Evolutionary conservation across 2,888 invertebrate species (phyloP), one percentile per base, ranked within the genome.

Genomic region (Pachymerium ferrugineum): DNA sequence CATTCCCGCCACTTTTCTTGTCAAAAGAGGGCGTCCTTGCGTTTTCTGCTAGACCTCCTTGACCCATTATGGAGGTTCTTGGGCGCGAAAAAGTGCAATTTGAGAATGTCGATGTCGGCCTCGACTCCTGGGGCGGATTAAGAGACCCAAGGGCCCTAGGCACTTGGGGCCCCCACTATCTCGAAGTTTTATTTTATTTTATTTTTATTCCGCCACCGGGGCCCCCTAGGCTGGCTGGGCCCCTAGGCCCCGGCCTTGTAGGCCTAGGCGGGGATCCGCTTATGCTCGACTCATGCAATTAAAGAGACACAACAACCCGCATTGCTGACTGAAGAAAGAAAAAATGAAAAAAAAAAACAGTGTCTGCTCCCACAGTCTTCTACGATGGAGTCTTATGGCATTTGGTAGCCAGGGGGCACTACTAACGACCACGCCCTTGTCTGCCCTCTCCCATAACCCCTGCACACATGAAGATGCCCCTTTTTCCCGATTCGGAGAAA

Each of bases 331-430:
- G n/a, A n/a, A n/a, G n/a, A n/a, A 38, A 8, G n/a, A 0, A 38
- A 10, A 14, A 0, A 69, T 14, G 71, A 54, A 31, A 94, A 94
- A 78, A 94, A 94, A 81, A 92, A 92, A 10, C 38, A 38, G 79
- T 94, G 95, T n/a, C 83, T 8, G 38, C 38, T 76, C 14, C 42
- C 25, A 19, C 72, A 14, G n/a, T 16, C 14, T 38, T 38, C 2
- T 16, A 54, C 16, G 22, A 19, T 10, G 10, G n/a, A 22, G 47
- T 54, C 22, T 54, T 19, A 54, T 54, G 47, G 16, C 22, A 54
- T 16, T 10, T 6, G 0, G 22, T 10, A 16, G 47, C 16, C 47
- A 22, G 19, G 47, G 47, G 47, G 47, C 47, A 54, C 10, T 22
- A 22, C n/a, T 54, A 10, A 19, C 6, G 47, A 54, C n/a, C 38